Evolutionary conservation across 2,113 vertebrate genomes (phyloP).

Genomic region (Platysternon megacephalum): DNA sequence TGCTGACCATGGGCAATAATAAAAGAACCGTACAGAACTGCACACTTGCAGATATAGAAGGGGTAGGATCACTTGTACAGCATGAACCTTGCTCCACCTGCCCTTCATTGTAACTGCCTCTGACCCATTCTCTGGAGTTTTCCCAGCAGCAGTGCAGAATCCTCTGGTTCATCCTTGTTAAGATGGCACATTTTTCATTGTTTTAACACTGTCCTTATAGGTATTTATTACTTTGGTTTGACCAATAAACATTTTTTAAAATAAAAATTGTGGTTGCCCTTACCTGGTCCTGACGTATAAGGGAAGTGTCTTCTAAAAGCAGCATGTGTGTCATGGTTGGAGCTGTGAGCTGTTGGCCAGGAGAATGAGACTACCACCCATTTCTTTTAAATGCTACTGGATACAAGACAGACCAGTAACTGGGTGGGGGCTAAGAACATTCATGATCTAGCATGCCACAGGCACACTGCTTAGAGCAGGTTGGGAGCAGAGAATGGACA

Average conservation of each 20-base stretch:
- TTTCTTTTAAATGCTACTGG: background rate
- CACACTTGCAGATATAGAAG: background rate
- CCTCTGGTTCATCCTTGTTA: background rate
- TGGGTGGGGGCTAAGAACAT: background rate
- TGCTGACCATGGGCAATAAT: background rate
- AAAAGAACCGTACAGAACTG: background rate
- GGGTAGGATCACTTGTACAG: background rate
- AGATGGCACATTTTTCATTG: background rate
- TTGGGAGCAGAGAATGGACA: too few species aligned
- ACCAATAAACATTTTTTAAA: background rate
- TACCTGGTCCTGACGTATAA: background rate
- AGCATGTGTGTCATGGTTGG: background rate
- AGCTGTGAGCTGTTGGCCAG: background rate
- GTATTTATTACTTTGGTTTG: background rate
- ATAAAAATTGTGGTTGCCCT: background rate
- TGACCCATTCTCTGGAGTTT: rapidly evolving
- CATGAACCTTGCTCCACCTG: background rate
- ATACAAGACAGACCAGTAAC: background rate
- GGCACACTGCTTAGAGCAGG: too few species aligned
- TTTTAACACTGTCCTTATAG: background rate
- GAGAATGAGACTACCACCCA: background rate
- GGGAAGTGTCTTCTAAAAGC: background rate
- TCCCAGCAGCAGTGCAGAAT: rapidly evolving
- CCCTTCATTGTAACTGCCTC: background rate
- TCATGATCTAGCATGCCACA: background rate